phyloP scores from a whole-genome alignment of 2,113 vertebrate species.

The Peucedramus taeniatus region DNA sequence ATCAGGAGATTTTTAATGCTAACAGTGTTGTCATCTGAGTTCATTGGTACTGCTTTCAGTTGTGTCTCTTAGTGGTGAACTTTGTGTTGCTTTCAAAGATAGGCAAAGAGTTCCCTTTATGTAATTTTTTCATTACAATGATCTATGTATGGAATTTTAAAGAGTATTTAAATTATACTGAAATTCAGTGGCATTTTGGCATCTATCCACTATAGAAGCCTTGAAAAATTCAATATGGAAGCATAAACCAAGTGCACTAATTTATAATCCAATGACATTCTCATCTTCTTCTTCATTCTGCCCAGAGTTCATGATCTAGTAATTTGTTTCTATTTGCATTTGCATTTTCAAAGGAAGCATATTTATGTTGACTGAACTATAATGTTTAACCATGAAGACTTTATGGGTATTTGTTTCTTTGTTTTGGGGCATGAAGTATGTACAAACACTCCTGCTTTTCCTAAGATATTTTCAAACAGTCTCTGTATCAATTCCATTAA shows the following conservation, averaged over 20 bases:
- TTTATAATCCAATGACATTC: not conserved
- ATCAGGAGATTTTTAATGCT: not conserved
- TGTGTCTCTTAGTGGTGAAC: not conserved
- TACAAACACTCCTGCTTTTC: not conserved
- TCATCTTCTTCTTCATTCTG: not conserved
- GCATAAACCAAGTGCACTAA: not conserved
- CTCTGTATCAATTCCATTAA: slow-evolving; percentile 10
- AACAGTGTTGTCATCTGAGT: not conserved
- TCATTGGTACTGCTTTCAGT: not conserved
- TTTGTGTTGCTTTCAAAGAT: not conserved
- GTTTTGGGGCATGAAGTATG: not conserved
- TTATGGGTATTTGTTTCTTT: not conserved
- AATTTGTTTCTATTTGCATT: not conserved
- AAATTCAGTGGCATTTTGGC: not conserved
- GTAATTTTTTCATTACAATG: not conserved
- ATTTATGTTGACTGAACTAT: not conserved
- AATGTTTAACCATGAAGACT: not conserved
- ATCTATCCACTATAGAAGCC: not conserved
- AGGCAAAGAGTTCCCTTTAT: not conserved
- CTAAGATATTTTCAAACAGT: not conserved
- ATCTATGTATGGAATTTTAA: not conserved
- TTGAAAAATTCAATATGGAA: not conserved
- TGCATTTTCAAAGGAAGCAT: not conserved
- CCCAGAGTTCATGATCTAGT: not conserved
- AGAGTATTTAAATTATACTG: not conserved